Evolutionary conservation across 2,888 invertebrate species (phyloP).

Genomic region (Pristionchus arcanus): DNA sequence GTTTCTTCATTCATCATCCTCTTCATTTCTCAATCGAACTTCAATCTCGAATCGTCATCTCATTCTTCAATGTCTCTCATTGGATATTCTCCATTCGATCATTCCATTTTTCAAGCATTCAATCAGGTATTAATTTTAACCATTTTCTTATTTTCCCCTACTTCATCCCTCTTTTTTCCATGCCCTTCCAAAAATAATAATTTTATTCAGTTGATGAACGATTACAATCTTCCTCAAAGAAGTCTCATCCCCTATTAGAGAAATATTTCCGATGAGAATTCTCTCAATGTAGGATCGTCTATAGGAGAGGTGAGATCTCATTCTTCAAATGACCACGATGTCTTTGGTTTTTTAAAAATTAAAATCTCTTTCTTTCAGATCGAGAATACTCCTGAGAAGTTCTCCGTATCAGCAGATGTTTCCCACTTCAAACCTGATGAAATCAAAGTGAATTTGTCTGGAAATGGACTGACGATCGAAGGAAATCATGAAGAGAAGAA

Average conservation of each 20-base stretch:
- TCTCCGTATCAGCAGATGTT: slow-evolving; percentile 63
- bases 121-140: background rate
- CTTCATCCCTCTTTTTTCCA: background rate
- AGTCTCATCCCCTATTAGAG: slow-evolving; percentile 47
- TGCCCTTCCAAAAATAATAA: no score
- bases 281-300: slow-evolving; percentile 43
- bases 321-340: background rate
- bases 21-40: background rate
- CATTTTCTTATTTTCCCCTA: background rate
- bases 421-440: slow-evolving; percentile 64
- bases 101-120: slow-evolving; percentile 24
- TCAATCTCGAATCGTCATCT: background rate
- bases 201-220: slow-evolving; percentile 34
- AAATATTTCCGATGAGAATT: slow-evolving; percentile 5
- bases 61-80: slow-evolving; percentile 29
- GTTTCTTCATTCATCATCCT: background rate
- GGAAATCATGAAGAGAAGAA: slow-evolving; percentile 63
- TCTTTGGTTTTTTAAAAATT: background rate
- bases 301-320: slow-evolving; percentile 52
- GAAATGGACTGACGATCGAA: slow-evolving; percentile 63
- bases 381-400: slow-evolving; percentile 59
- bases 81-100: slow-evolving; percentile 19
- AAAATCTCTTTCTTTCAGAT: slow-evolving; percentile 30
- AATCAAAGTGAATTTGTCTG: slow-evolving; percentile 62
- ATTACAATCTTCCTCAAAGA: background rate